Evolutionary conservation across 2,113 vertebrate species (phyloP).

Genomic region (Neodon shergylaensis): DNA sequence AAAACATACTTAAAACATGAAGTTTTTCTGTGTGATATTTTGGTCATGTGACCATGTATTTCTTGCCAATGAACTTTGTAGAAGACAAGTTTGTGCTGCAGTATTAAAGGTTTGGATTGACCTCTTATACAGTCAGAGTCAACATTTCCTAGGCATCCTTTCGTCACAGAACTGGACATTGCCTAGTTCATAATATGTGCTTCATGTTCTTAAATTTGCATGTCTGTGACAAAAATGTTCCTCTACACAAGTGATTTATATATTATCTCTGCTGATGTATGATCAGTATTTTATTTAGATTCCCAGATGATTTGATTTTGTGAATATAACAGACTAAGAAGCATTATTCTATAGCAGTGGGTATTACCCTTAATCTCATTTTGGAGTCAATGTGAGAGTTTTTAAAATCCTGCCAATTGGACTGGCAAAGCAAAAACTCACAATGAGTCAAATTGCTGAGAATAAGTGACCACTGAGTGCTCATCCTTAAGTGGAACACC

Average conservation of each 20-base stretch:
- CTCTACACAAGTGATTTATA: background rate
- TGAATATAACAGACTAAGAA: background rate
- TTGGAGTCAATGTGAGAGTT: background rate
- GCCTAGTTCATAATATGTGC: background rate
- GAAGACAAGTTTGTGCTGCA: background rate
- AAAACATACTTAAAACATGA: background rate
- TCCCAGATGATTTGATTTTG: background rate
- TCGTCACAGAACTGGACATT: background rate
- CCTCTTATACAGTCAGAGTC: background rate
- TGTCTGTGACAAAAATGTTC: background rate
- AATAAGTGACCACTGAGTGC: background rate
- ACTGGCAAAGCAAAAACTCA: background rate
- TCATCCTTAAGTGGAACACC: background rate
- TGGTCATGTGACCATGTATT: too few relatives aligned
- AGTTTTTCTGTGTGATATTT: background rate
- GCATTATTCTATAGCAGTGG: background rate
- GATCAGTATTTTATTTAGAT: background rate
- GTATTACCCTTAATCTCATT: background rate
- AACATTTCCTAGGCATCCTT: conserved; percentile 1
- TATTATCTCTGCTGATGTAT: background rate
- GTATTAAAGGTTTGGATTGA: background rate
- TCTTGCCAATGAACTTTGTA: background rate
- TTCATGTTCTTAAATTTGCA: background rate
- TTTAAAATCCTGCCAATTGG: background rate
- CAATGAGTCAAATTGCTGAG: background rate